Evolutionary conservation across 2,888 invertebrate genomes (phyloP), one percentile per base, ranked within the genome.

Genomic region (Lathronympha strigana): DNA sequence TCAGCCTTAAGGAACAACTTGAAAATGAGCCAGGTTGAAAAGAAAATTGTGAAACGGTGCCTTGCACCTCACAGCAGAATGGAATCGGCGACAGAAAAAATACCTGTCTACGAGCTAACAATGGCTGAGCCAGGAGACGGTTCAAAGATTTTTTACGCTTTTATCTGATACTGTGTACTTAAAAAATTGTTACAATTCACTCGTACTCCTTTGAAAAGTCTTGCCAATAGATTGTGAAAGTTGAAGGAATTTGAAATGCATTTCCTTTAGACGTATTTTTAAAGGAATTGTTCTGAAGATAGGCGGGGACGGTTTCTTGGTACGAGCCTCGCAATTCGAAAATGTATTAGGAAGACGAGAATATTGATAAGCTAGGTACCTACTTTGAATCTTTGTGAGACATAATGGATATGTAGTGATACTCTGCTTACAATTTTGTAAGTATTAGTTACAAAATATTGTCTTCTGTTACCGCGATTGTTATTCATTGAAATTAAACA

Each of bases 61-160:
- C n/a, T 61, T 66, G 33, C 31, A 28, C 25, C 47, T 21, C 40
- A 19, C 25, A 66, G 15, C 19, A 21, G 38, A 47, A 66, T 28
- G 45, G 60, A 58, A 58, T 51, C 58, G 64, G 21, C 66, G 66
- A 66, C 40, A 33, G 61, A 60, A 61, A 61, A 66, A 66, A 61
- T 53, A 40, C 61, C 66, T 54, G 66, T 66, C 60, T 61, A 54
- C 60, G 49, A 66, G 60, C 54, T 66, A 66, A 66, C 66, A 66
- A 66, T 66, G 61, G 53, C 60, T 47, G 40, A 50, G 58, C 64
- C 31, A 45, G 31, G 47, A 66, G 66, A 66, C 47, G 61, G 58
- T 51, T 64, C 64, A 64, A 64, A 64, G 64, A 64, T 64, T 64
- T 64, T 64, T 64, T 64, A 60, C 58, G 53, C 64, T 60, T 60